Conservation (phyloP, 2,113 vertebrate species). For the Erpornis zantholeuca region DNA sequence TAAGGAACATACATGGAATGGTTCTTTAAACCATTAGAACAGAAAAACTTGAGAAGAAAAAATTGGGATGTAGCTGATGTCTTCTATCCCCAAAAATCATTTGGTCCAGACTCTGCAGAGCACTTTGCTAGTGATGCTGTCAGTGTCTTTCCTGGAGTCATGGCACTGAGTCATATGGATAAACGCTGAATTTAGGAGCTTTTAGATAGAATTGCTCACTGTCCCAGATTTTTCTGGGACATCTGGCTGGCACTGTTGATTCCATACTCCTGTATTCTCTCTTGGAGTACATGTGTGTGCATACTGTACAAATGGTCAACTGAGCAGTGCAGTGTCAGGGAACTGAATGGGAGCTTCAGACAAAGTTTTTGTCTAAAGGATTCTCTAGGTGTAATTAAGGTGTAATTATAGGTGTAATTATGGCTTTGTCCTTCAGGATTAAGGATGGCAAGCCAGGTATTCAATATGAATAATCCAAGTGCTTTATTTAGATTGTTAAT, state of each 20-base stretch:
- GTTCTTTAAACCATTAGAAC: background rate
- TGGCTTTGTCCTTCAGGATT: background rate
- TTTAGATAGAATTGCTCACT: background rate
- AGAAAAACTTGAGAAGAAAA: background rate
- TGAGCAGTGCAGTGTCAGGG: background rate
- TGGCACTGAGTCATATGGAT: background rate
- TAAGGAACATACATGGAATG: background rate
- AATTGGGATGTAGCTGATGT: background rate
- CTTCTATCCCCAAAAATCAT: background rate
- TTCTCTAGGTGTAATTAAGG: background rate
- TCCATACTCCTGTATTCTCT: background rate
- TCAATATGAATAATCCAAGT: background rate
- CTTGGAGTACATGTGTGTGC: background rate
- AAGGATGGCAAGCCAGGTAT: background rate
- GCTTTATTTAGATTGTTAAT: background rate
- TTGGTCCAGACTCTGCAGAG: background rate
- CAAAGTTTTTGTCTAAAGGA: background rate
- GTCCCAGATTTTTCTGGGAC: background rate
- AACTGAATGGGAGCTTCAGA: background rate
- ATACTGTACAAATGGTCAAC: background rate
- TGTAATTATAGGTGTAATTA: too few species aligned
- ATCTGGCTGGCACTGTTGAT: background rate
- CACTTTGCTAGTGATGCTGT: background rate
- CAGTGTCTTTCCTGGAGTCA: background rate
- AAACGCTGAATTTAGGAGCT: background rate